These are phyloP conservation scores for Graphium colonna DNA, from an alignment of 2,888 invertebrate species.

Conservation along the genomic window DNA sequence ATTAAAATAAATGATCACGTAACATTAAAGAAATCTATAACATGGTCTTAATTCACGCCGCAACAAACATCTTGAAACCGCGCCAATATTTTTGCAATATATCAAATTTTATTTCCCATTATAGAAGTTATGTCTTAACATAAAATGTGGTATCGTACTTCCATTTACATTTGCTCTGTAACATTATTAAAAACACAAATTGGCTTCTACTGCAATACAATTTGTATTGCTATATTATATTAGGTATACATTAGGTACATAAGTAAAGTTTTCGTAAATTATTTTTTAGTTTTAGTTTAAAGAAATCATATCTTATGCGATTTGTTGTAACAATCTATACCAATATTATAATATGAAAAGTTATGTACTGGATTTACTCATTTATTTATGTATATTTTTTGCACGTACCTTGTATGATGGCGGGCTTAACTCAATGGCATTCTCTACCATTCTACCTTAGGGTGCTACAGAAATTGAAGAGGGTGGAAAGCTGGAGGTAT, in stretches of 20 bases:
- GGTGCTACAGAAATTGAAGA: no score
- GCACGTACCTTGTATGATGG: no score
- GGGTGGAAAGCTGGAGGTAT: no score
- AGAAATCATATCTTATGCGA: no score
- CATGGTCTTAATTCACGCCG: conserved; percentile 21
- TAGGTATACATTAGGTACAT: conserved; percentile 3
- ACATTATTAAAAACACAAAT: conserved; percentile 22
- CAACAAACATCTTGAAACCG: conserved; percentile 35
- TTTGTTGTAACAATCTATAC: no score
- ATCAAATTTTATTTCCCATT: conserved; percentile 36
- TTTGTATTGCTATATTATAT: conserved; percentile 3
- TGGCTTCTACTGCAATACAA: conserved; percentile 18
- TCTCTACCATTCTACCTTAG: no score
- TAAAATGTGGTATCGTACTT: conserved; percentile 28
- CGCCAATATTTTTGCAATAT: conserved; percentile 34
- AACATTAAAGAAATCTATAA: not conserved
- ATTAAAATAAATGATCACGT: not conserved
- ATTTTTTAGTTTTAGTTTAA: no score
- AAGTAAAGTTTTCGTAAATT: no score
- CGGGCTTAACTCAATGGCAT: no score
- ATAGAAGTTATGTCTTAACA: conserved; percentile 32
- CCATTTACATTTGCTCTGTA: conserved; percentile 22
- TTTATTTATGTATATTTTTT: no score
- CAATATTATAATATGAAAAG: no score
- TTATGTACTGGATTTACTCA: no score